Evolutionary conservation across 2,113 vertebrate species (phyloP).

Genomic region (Leiothrix lutea): DNA sequence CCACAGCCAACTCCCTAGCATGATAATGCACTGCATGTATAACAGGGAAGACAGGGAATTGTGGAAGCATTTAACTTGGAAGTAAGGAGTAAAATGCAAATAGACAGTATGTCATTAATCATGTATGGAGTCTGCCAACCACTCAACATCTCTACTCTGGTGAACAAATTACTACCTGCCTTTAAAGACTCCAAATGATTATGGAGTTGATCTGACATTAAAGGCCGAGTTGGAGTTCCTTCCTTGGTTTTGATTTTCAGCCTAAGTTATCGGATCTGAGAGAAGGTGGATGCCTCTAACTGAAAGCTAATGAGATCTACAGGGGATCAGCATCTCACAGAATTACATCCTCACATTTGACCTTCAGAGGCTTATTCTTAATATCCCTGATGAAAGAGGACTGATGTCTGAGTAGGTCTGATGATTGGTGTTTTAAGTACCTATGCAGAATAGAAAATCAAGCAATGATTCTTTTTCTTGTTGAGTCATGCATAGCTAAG

Average conservation of each 20-base stretch:
- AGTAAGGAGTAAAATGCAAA: neutral
- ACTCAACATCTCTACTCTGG: neutral
- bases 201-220: neutral
- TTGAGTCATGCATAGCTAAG: slow-evolving; percentile 27
- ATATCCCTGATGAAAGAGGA: neutral
- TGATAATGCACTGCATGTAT: neutral
- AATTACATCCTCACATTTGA: neutral
- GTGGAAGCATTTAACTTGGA: neutral
- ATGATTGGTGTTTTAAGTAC: slow-evolving; percentile 15
- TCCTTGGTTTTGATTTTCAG: neutral
- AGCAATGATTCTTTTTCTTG: slow-evolving; percentile 44
- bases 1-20: neutral
- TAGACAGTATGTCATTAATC: neutral
- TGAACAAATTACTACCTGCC: neutral
- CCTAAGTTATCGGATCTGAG: neutral
- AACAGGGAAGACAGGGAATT: neutral
- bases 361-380: neutral
- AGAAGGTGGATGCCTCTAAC: neutral
- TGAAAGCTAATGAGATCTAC: slow-evolving; percentile 10
- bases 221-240: neutral
- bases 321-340: neutral
- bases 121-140: neutral
- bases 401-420: neutral
- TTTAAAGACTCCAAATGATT: neutral
- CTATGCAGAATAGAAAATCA: slow-evolving; percentile 53